Evolutionary conservation across 2,797 vertebrate genomes (phyloP), one percentile per base, ranked within the genome.

Genomic region (Erithacus rubecula): DNA sequence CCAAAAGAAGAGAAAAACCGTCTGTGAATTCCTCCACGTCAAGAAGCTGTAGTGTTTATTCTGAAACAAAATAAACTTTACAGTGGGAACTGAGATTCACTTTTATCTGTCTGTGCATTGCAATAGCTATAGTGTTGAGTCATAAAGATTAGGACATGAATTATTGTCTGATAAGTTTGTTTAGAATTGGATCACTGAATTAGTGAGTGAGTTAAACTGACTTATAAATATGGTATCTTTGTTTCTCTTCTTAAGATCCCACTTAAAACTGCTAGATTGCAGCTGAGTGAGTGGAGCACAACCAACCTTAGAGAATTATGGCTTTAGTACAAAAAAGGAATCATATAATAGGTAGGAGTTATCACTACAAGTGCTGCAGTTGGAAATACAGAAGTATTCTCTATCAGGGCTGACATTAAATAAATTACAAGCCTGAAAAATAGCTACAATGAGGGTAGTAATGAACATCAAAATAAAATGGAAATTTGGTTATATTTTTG

Each of bases 1-100:
- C 86, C 93, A 90, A 93, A 95, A 96, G 67, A 92, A 76, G 85
- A 96, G 75, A 96, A 96, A 97, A 97, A 96, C 85, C 74, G 65
- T 60, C 44, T 89, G 27, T 83, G 34, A 95, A 92, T 93, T 95
- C 81, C 87, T 93, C 60, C 69, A 78, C 39, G 82, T 93, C 81
- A 92, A 55, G 70, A 95, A 84, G 71, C 46, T 95, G 65, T 96
- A 87, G 55, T 88, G 62, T 92, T 69, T 79, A 94, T 90, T 96
- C 44, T 64, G 90, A 96, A 95, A 83, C 58, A 87, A 96, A 96
- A 96, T 75, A 95, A 43, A n/a, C 39, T 82, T 87, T 90, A 72
- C 53, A 58, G 32, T 69, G 77, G 77, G 86, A 95, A 81, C 80
- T 41, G 72, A 93, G 77, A 53, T 49, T 36, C 84, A 47, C n/a